phyloP scores from a whole-genome alignment of 2,888 invertebrate genomes.

The Ferrisia virgata region DNA sequence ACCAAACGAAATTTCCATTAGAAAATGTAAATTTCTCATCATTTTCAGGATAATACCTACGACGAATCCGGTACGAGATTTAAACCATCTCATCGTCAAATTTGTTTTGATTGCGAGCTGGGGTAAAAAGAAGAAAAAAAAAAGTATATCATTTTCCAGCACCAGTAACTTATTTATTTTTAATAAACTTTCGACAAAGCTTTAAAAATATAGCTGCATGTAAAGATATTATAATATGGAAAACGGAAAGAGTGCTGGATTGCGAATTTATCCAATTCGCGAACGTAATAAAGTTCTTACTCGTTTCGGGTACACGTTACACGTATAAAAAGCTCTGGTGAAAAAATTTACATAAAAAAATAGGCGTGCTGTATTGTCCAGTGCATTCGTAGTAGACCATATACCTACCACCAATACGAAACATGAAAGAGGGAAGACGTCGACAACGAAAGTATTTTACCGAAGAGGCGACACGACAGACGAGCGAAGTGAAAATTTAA shows the following conservation, averaged over 20 bases:
- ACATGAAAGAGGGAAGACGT: no score
- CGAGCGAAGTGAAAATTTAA: background rate
- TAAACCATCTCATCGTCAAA: background rate
- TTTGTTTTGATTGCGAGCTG: background rate
- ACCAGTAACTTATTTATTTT: background rate
- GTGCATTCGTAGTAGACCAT: no score
- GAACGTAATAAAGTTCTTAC: background rate
- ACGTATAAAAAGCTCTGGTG: no score
- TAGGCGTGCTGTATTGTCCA: background rate
- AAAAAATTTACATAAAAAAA: background rate
- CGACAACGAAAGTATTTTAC: background rate
- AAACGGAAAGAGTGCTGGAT: background rate
- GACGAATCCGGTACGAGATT: background rate
- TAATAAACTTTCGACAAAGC: background rate
- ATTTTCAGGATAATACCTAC: background rate
- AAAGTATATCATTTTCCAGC: background rate
- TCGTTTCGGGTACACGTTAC: background rate
- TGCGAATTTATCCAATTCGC: background rate
- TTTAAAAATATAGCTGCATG: background rate
- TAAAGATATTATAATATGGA: no score
- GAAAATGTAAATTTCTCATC: slow-evolving; percentile 1
- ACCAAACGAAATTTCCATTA: slow-evolving; percentile 2
- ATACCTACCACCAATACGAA: no score
- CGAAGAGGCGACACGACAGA: background rate
- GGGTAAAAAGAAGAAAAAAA: background rate